phyloP scores from a whole-genome alignment of 2,113 vertebrate species.

The Archocentrus centrarchus region DNA sequence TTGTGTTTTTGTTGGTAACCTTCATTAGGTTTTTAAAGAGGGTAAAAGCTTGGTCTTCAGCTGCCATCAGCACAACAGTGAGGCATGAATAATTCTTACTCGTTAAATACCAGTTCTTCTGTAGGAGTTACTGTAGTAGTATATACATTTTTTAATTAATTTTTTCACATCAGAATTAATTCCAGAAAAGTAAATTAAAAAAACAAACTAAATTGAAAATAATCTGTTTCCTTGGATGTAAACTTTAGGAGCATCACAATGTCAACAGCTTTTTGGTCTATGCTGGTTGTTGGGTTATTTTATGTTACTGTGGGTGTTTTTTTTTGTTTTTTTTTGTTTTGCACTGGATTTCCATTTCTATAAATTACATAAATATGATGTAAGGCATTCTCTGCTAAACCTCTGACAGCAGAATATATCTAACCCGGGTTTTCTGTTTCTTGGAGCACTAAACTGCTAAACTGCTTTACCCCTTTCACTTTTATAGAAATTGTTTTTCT shows the following conservation, averaged over 20 bases:
- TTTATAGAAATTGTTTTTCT: background rate
- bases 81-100: conserved; percentile 43
- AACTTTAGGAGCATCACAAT: conserved; percentile 44
- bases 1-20: conserved; percentile 29
- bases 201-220: background rate
- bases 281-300: background rate
- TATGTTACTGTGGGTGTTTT: background rate
- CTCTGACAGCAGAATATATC: background rate
- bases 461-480: background rate
- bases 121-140: conserved; percentile 1
- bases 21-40: conserved; percentile 40
- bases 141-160: background rate
- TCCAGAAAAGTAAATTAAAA: background rate
- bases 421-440: conserved; percentile 20
- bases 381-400: background rate
- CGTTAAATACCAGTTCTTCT: conserved; percentile 13
- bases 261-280: conserved; percentile 28
- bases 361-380: background rate
- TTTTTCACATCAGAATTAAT: conserved; percentile 23
- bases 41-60: conserved; percentile 33
- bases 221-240: background rate
- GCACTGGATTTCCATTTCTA: background rate
- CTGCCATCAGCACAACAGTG: conserved; percentile 37
- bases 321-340: background rate
- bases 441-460: background rate